Evolutionary conservation across 1,140 invertebrate genomes (phyloP).

Genomic region (Eumaeus atala): DNA sequence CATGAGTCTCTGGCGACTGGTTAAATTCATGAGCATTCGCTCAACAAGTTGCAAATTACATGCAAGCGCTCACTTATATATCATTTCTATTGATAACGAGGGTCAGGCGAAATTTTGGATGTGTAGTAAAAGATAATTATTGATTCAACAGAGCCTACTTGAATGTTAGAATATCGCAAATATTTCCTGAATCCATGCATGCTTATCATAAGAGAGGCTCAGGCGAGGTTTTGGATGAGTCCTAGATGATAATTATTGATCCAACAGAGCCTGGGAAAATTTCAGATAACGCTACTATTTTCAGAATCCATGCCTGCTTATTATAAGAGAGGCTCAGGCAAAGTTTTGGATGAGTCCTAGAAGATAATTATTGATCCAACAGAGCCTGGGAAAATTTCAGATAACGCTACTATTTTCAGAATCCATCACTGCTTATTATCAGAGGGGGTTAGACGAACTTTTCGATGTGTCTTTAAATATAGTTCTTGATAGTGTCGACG

Average conservation of each 20-base stretch:
- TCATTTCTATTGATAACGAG: not conserved
- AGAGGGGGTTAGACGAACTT: not conserved
- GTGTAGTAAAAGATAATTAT: not conserved
- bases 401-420: no score
- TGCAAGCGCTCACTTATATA: not conserved
- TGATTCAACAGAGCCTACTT: not conserved
- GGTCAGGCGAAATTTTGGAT: not conserved
- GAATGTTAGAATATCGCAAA: no score
- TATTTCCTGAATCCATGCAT: not conserved
- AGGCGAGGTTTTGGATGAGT: not conserved
- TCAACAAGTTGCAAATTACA: slow-evolving; percentile 14
- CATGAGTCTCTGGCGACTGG: slow-evolving; percentile 11
- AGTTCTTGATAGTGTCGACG: not conserved
- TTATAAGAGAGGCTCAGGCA: not conserved
- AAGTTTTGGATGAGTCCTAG: not conserved
- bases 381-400: not conserved
- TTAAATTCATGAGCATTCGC: slow-evolving; percentile 20
- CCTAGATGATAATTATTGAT: not conserved
- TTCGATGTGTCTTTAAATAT: not conserved
- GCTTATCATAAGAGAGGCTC: not conserved
- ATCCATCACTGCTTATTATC: not conserved
- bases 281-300: no score
- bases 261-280: not conserved
- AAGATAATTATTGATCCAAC: not conserved
- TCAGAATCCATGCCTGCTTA: not conserved